phyloP scores from a whole-genome alignment of 1,140 invertebrate genomes.

The Nephotettix cincticeps region DNA sequence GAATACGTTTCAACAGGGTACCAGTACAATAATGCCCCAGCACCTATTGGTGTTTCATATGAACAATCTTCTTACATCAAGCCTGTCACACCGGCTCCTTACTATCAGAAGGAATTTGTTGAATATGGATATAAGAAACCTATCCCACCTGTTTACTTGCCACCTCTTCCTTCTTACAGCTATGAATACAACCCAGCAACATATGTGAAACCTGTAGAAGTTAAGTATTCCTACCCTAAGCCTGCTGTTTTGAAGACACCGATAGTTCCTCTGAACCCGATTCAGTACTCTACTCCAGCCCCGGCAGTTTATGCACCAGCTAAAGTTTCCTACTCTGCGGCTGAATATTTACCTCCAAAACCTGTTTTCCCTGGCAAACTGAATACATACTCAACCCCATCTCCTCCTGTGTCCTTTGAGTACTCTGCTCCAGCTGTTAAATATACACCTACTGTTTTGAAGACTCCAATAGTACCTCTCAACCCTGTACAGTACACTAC shows the following conservation, averaged over 20 bases:
- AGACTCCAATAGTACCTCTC: conserved; percentile 31
- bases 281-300: conserved; percentile 16
- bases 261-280: conserved; percentile 15
- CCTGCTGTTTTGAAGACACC: conserved; percentile 19
- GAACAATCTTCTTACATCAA: not conserved
- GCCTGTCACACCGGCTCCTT: not conserved
- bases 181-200: conserved; percentile 38
- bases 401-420: conserved; percentile 2
- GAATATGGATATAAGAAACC: conserved; percentile 12
- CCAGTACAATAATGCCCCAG: not conserved
- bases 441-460: conserved; percentile 26
- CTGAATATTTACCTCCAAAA: too few relatives aligned
- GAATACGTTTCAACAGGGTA: not conserved
- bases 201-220: not conserved
- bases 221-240: conserved; percentile 22
- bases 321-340: too few relatives aligned
- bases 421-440: not conserved
- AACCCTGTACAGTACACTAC: conserved; percentile 34
- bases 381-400: conserved; percentile 22
- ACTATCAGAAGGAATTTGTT: not conserved
- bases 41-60: not conserved
- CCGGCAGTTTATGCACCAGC: not conserved
- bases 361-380: conserved; percentile 24
- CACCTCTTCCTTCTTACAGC: conserved; percentile 28
- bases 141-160: not conserved